phyloP scores from a whole-genome alignment of 2,888 invertebrate species.

The Eueremaeus valkanovi region DNA sequence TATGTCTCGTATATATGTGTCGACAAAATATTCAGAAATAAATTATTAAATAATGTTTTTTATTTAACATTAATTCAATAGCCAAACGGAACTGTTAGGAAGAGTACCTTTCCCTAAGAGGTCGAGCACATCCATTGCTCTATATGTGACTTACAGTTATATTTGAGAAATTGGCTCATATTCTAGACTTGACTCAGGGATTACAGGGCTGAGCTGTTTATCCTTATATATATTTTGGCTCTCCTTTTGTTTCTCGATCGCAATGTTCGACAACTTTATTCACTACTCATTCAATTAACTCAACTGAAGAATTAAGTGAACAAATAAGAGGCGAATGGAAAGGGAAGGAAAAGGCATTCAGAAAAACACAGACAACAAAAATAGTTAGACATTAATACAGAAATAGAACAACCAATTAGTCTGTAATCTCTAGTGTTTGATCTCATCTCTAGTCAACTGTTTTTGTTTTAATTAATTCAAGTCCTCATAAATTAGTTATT shows the following conservation, averaged over 20 bases:
- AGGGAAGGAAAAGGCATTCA: neutral
- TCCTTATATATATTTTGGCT: neutral
- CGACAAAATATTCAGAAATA: no score
- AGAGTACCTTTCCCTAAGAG: no score
- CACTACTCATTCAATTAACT: conserved; percentile 17
- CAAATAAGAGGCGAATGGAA: conserved; percentile 9
- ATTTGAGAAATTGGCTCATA: conserved; percentile 16
- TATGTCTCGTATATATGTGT: neutral
- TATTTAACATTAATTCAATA: no score
- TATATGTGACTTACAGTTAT: neutral
- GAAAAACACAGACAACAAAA: neutral
- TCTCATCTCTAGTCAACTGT: neutral
- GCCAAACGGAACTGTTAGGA: no score
- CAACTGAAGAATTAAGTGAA: conserved; percentile 5
- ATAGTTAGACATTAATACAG: conserved; percentile 10
- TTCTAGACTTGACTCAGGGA: conserved; percentile 4
- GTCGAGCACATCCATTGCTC: neutral
- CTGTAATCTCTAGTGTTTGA: conserved; percentile 3
- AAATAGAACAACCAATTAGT: neutral
- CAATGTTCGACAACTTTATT: neutral
- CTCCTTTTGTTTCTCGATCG: neutral
- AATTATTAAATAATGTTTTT: no score
- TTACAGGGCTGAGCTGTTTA: conserved; percentile 6
- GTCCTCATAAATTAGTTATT: conserved; percentile 11
- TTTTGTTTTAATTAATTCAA: neutral